phyloP scores from a whole-genome alignment of 2,113 vertebrate species.

The Nansenia antarctica region DNA sequence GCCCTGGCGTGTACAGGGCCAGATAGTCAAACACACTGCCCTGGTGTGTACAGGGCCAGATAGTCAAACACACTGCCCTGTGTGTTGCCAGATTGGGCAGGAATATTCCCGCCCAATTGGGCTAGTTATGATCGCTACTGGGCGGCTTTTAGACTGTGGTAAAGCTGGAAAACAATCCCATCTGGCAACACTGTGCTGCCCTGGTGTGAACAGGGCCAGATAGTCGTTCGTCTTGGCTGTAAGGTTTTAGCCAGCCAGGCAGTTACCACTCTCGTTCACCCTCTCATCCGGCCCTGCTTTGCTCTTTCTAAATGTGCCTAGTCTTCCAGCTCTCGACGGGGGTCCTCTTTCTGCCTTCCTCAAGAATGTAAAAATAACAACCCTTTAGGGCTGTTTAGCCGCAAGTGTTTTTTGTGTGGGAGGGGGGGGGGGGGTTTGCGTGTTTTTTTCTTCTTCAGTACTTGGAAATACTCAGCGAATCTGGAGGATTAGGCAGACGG shows the following conservation, averaged over 20 bases:
- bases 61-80: not conserved
- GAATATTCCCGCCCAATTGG: too few species aligned
- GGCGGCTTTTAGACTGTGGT: not conserved
- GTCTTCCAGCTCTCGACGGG: conserved; percentile 55
- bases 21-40: too few species aligned
- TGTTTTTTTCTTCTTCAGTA: conserved; percentile 35
- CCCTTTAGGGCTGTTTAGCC: conserved; percentile 75
- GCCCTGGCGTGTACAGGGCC: too few species aligned
- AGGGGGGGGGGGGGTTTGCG: too few species aligned
- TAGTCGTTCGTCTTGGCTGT: conserved; percentile 22
- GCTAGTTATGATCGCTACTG: too few species aligned
- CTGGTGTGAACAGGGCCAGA: not conserved
- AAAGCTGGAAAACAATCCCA: too few species aligned
- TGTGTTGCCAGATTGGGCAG: too few species aligned
- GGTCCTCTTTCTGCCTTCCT: conserved; percentile 58
- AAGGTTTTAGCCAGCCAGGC: conserved; percentile 37
- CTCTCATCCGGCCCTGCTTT: conserved; percentile 52
- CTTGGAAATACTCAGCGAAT: conserved; percentile 72
- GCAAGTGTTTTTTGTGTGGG: conserved; percentile 63
- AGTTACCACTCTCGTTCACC: conserved; percentile 29
- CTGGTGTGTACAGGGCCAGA: not conserved
- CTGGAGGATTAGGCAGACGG: conserved; percentile 72
- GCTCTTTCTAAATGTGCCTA: conserved; percentile 59
- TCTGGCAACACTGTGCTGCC: not conserved
- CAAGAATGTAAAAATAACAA: conserved; percentile 76